These are phyloP conservation scores for Bergia sp. DNA, from an alignment of 92 coral and sea anemone species.

Conservation along the genomic window DNA sequence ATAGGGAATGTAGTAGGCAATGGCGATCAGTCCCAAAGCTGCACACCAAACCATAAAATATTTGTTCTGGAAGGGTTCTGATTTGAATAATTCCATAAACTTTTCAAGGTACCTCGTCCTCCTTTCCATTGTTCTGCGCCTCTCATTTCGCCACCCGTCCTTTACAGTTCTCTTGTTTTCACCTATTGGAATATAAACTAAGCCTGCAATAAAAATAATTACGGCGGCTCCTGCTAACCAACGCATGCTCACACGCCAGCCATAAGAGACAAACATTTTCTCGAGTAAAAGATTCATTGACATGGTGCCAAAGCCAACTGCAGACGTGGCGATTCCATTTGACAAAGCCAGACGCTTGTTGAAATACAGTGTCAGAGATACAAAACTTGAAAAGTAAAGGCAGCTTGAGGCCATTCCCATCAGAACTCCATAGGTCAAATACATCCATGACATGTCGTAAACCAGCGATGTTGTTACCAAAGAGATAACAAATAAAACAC, in stretches of 20 bases:
- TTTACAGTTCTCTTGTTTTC: constrained; percentile 43
- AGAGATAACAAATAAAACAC: constrained; percentile 60
- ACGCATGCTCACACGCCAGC: constrained; percentile 68
- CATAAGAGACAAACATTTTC: constrained; percentile 58
- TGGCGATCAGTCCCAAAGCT: constrained; percentile 61
- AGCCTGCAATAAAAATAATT: constrained; percentile 72
- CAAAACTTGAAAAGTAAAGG: constrained; percentile 76
- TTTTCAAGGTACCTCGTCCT: constrained; percentile 23
- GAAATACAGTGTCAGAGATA: constrained; percentile 73
- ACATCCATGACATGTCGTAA: constrained; percentile 69
- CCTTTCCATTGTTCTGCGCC: constrained; percentile 30
- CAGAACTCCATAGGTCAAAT: constrained; percentile 80
- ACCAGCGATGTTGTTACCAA: constrained; percentile 77
- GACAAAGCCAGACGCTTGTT: constrained; percentile 79
- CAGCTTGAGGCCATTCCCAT: constrained; percentile 80
- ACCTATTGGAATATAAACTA: constrained; percentile 67
- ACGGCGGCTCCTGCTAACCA: constrained; percentile 66
- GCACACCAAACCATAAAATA: constrained; percentile 75
- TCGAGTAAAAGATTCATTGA: constrained; percentile 63
- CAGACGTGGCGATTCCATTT: constrained; percentile 78
- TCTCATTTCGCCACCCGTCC: neutral
- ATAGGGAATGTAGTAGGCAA: constrained; percentile 89
- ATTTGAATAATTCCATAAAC: constrained; percentile 38
- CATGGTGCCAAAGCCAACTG: constrained; percentile 82
- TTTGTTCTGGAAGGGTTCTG: constrained; percentile 77